Conservation (phyloP, 2,888 invertebrate species). For the Aproaerema taeniolella region DNA sequence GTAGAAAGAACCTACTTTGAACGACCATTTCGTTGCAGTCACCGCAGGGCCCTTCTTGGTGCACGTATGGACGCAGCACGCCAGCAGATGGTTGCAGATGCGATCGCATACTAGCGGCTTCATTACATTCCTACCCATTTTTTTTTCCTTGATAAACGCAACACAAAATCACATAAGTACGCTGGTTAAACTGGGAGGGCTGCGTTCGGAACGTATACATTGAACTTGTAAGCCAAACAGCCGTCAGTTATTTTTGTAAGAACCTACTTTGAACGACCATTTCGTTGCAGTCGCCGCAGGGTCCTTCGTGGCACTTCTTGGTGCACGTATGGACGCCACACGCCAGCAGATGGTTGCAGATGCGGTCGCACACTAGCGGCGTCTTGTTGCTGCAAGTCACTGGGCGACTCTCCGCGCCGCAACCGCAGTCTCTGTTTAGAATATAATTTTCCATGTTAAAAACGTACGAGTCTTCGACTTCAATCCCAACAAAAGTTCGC, state of each 20-base stretch:
- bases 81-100: constrained; percentile 83
- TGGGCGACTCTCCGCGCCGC: constrained; percentile 81
- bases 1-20: constrained; percentile 74
- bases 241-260: neutral
- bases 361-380: constrained; percentile 83
- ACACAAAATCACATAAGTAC: neutral
- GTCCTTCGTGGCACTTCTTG: constrained; percentile 86
- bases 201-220: neutral
- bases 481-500: neutral
- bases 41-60: constrained; percentile 81
- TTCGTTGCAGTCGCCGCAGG: constrained; percentile 84
- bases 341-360: constrained; percentile 84
- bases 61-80: constrained; percentile 89
- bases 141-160: neutral
- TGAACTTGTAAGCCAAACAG: neutral
- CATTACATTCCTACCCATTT: no score
- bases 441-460: neutral
- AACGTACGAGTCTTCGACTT: neutral
- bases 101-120: constrained; percentile 86
- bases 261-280: constrained; percentile 79
- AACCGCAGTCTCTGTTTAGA: constrained; percentile 81
- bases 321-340: constrained; percentile 88
- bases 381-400: constrained; percentile 85
- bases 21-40: constrained; percentile 81
- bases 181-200: neutral